Evolutionary conservation across 2,888 invertebrate genomes (phyloP), one percentile per base, ranked within the genome.

Genomic region (Aspidiotus destructor): DNA sequence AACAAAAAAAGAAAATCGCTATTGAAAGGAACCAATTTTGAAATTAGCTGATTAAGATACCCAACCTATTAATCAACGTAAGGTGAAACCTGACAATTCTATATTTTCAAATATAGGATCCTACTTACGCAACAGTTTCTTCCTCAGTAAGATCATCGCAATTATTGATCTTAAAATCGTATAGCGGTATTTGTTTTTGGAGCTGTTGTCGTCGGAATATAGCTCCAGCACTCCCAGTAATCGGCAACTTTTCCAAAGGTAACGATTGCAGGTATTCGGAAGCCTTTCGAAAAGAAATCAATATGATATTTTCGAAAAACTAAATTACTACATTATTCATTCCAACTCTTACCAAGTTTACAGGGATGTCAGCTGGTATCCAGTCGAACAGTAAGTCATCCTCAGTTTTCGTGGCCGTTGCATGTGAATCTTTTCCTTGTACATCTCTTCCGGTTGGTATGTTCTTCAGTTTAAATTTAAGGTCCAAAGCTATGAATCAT

Each of bases 111-210:
- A n/a, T n/a, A n/a, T n/a, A n/a, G n/a, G n/a, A n/a, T 28, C 28
- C 28, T 76, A 2, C 81, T 74, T 8, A 75, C 73, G 71, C 72
- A 70, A 75, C 72, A 52, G 76, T 76, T 72, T 81, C 81, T 67
- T 77, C 75, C n/a, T 77, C 77, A 7, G 81, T 80, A 8, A 84
- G 77, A 65, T 80, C 79, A 73, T 83, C 82, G 72, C 84, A 84
- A n/a, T 80, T 75, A 55, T 79, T 78, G 28, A 83, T 80, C 76
- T 89, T 88, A 60, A 91, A 84, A 76, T 92, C 92, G 75, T 92
- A 91, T 1, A 88, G 83, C 11, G 92, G 92, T 69, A 92, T 82
- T 79, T 93, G 92, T 71, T 88, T 88, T 74, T 91, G 87, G 7
- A 93, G 80, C 74, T 90, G 86, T 69, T 89, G 87, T 73, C 88